phyloP scores from a whole-genome alignment of 2,113 vertebrate genomes.

The Sturnira hondurensis region DNA sequence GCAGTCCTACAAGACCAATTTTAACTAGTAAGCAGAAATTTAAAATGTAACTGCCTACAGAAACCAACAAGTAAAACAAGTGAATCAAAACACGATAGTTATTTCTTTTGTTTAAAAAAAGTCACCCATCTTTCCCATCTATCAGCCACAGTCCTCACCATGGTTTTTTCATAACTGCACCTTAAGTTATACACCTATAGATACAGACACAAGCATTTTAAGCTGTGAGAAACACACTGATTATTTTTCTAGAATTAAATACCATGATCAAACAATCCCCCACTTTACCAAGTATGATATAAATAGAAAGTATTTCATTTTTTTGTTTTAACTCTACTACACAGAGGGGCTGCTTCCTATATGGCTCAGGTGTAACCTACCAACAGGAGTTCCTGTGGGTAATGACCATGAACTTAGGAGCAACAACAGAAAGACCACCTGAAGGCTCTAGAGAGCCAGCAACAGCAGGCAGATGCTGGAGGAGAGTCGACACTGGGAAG shows the following conservation, averaged over 20 bases:
- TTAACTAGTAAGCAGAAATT: background rate
- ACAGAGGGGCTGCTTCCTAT: background rate
- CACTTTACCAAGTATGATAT: background rate
- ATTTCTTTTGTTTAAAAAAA: background rate
- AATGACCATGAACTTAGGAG: background rate
- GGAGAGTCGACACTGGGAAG: background rate
- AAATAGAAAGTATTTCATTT: background rate
- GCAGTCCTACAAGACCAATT: background rate
- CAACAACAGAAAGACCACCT: no score
- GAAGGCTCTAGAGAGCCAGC: background rate
- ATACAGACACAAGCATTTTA: background rate
- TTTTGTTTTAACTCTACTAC: background rate
- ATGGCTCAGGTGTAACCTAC: background rate
- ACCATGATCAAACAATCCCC: background rate
- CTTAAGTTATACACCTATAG: background rate
- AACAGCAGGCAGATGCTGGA: background rate
- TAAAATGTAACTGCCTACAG: background rate
- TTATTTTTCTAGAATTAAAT: background rate
- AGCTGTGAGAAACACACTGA: background rate
- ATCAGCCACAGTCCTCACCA: background rate
- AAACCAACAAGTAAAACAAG: background rate
- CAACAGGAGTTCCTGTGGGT: background rate
- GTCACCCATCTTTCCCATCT: background rate
- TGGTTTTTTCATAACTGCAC: background rate
- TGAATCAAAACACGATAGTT: background rate